Evolutionary conservation across 2,888 invertebrate genomes (phyloP).

Genomic region (Hipparchia sbordonii): DNA sequence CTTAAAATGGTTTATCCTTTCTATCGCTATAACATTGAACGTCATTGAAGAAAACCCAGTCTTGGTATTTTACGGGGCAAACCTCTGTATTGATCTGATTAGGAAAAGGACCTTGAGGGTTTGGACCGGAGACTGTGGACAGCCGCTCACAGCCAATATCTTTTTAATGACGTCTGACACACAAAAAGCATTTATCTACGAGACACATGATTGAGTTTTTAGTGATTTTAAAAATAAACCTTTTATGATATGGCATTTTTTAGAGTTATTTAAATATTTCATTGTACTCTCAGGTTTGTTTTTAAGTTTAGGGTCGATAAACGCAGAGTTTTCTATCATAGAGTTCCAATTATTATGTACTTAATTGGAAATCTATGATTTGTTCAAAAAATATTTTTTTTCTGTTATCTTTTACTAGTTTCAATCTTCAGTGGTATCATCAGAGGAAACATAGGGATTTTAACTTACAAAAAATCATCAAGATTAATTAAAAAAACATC

Average conservation of each 20-base stretch:
- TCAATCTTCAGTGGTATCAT: too few relatives aligned
- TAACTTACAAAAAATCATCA: too few relatives aligned
- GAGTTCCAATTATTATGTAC: too few relatives aligned
- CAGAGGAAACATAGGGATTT: too few relatives aligned
- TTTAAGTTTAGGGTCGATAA: too few relatives aligned
- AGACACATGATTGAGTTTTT: neutral
- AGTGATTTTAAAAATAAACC: neutral
- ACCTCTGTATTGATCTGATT: neutral
- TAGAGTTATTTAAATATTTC: too few relatives aligned
- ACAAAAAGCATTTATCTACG: neutral
- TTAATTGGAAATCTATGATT: too few relatives aligned
- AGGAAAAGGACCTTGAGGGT: conserved; percentile 2
- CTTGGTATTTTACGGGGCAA: neutral
- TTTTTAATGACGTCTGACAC: neutral
- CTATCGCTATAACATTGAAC: neutral
- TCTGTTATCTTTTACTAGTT: too few relatives aligned
- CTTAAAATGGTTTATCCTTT: neutral
- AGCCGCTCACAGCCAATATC: neutral
- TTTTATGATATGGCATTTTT: neutral
- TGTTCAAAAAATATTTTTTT: too few relatives aligned
- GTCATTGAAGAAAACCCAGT: neutral
- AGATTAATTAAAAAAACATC: too few relatives aligned
- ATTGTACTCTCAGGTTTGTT: too few relatives aligned
- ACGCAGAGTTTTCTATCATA: too few relatives aligned
- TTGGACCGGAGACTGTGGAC: neutral